These are phyloP conservation scores for Hemiprocne comata DNA, from an alignment of 2,113 vertebrate species.

Conservation along the genomic window DNA sequence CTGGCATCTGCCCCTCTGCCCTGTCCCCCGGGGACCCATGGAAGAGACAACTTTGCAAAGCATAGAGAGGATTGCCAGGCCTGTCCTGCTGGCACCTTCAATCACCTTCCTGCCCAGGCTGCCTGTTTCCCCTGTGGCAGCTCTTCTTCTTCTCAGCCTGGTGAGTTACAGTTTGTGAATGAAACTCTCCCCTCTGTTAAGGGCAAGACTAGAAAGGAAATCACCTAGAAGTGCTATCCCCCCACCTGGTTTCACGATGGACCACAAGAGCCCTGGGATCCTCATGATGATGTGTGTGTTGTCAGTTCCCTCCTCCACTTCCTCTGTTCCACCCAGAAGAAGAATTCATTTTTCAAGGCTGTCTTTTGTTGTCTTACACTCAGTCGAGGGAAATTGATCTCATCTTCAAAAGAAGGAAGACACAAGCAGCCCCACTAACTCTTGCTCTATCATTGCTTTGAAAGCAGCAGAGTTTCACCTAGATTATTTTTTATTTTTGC, in stretches of 20 bases:
- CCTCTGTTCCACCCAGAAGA: not conserved
- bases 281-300: not conserved
- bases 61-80: slow-evolving; percentile 74
- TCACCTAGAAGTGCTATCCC: not conserved
- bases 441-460: not conserved
- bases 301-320: not conserved
- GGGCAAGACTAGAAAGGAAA: not conserved
- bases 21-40: slow-evolving; percentile 84
- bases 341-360: not conserved
- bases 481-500: not conserved
- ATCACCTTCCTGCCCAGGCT: slow-evolving; percentile 80
- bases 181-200: not conserved
- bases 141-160: slow-evolving; percentile 82
- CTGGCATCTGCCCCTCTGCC: slow-evolving; percentile 74
- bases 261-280: not conserved
- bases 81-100: slow-evolving; percentile 89
- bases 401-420: not conserved
- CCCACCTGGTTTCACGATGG: fast-evolving
- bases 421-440: not conserved
- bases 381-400: not conserved
- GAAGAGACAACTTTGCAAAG: slow-evolving; percentile 71
- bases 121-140: slow-evolving; percentile 91
- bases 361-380: too few species aligned
- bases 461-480: not conserved
- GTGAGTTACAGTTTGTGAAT: slow-evolving; percentile 58